Base-by-base conservation (phyloP, 1,140 invertebrate species). In the Drosophila elegans region DNA sequence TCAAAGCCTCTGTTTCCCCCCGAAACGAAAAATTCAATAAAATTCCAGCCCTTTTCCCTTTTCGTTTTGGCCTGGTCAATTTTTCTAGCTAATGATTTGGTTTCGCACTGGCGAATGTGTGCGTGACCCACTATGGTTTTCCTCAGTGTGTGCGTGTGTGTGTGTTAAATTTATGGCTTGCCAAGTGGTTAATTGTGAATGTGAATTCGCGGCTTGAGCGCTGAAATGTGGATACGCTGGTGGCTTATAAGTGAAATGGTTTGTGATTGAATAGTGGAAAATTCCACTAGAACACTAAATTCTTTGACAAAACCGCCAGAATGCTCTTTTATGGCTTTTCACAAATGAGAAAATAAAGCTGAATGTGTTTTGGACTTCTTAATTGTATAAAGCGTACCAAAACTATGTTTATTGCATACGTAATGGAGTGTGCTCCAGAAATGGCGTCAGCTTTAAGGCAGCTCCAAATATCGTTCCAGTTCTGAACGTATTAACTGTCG, bases 21-120 rank as follows among this genome's bases (percentile, higher is more conserved):
- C 42, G 73, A 36, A 39, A 46, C 34, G 60, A 51, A 66, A 75
- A 66, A 76, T 76, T 76, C 73, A 76, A 76, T 76, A 67, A 74
- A 76, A 67, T 27, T 29, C 61, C n/a, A 13, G 12, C 10, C 32
- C 49, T 7, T 29, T 25, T 29, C 9, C 27, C 36, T 27, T 25
- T 60, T 29, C 49, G 39, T 62, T 36, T 62, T 36, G 61, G 60
- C 38, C 57, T 81, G 81, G 81, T 81, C 82, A 86, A 85, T 86
- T 85, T 83, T 83, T 86, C 78, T 85, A 80, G 81, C 81, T 85
- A 85, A 85, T 85, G 81, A 85, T 85, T 85, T 86, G 81, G 82
- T 82, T 82, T 86, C 81, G 62, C 27, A 51, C 53, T 16, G 66
- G 42, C 44, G 38, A 71, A 42, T 49, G 49, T 62, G 51, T 52